These are phyloP conservation scores for Luperina testacea DNA, from an alignment of 2,888 invertebrate genomes.

Conservation along the genomic window DNA sequence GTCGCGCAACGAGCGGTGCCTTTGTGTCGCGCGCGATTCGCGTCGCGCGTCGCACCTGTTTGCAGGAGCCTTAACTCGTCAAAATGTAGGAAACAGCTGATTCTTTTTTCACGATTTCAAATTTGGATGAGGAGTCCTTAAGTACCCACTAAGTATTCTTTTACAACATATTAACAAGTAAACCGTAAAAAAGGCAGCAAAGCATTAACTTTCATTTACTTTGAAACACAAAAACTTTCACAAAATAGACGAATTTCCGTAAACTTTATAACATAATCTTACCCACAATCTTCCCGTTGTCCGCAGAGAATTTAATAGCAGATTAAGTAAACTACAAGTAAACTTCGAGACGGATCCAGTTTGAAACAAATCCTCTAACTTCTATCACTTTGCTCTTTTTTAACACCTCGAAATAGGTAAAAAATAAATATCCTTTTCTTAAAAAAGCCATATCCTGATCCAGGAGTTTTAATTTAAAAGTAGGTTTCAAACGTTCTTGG, in stretches of 20 bases:
- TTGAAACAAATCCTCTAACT: constrained; percentile 32
- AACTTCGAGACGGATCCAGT: constrained; percentile 24
- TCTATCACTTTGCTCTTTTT: constrained; percentile 14
- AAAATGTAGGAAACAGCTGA: too few relatives aligned
- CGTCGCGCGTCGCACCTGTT: too few relatives aligned
- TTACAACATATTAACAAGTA: constrained; percentile 1
- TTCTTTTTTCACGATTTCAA: too few relatives aligned
- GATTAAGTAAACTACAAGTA: constrained; percentile 36
- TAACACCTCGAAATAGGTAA: constrained; percentile 2
- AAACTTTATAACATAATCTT: constrained; percentile 29
- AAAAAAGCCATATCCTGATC: constrained; percentile 1
- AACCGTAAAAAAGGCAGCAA: constrained; percentile 23
- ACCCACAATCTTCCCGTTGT: constrained; percentile 28
- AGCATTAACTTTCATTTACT: constrained; percentile 17
- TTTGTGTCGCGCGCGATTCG: too few relatives aligned
- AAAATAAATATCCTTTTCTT: background rate
- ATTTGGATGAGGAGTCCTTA: background rate
- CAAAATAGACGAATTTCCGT: constrained; percentile 22
- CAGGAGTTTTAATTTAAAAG: constrained; percentile 19
- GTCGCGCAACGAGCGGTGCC: too few relatives aligned
- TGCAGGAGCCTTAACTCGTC: too few relatives aligned
- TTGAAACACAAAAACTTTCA: constrained; percentile 27
- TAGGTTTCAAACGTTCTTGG: background rate
- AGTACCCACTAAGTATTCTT: background rate
- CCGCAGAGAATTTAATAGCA: constrained; percentile 2